Evolutionary conservation across 1,140 invertebrate species (phyloP), one percentile per base, ranked within the genome.

Genomic region (Caenorhabditis inopinata): DNA sequence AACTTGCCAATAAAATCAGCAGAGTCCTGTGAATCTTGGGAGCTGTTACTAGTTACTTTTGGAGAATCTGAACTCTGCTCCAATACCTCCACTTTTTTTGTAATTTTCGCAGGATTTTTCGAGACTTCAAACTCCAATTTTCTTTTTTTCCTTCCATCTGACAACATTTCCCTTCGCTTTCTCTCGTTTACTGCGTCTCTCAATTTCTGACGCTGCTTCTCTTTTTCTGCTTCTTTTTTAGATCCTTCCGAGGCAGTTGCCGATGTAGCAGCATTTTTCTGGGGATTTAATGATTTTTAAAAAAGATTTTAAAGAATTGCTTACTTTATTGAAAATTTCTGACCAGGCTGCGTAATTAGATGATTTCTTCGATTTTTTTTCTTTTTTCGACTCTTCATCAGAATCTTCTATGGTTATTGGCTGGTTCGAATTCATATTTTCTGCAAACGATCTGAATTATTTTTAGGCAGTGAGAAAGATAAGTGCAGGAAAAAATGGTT

Each of bases 281-380:
- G 35, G 32, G 0, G 38, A 21, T 32, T 16, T 58, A 21, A 7
- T 38, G 1, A 18, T 16, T 21, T 29, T 38, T 21, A 16, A 3
- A 16, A 0, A 18, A 21, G 0, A 16, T 1, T 11, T 29, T 38
- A n/a, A 21, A 16, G 6, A 4, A 7, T 68, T 9, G n/a, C 58
- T 9, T 12, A 68, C 58, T 68, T 68, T 68, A 38, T 68, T 68
- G n/a, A 68, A 68, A 21, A 68, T 68, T 68, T 68, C 58, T 2
- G 58, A 29, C 58, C 58, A 68, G 5, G 58, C 58, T 18, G 25
- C 4, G 18, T 68, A 68, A 18, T 68, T 68, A 11, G 58, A 68
- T 11, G 58, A 32, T 21, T 68, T 68, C 9, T 68, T 68, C n/a
- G 58, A 29, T 6, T 12, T 18, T 14, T 29, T 29, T 32, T 42